phyloP scores from a whole-genome alignment of 2,888 invertebrate genomes.

The Diaprepes abbreviatus region DNA sequence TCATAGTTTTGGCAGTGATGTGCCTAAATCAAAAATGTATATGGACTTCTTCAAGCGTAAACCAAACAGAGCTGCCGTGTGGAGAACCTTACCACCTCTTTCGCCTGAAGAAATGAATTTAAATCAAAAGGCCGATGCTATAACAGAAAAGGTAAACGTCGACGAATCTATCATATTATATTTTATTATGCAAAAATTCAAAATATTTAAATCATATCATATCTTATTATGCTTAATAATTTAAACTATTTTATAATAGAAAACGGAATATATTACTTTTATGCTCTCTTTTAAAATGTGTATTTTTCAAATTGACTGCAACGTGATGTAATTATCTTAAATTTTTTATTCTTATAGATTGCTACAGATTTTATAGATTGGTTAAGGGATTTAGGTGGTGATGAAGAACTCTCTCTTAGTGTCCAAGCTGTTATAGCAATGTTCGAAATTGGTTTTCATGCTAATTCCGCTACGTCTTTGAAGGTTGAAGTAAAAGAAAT shows the following conservation, averaged over 20 bases:
- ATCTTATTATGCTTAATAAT: too few relatives aligned
- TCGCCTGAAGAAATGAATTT: slow-evolving; percentile 62
- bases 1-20: not conserved
- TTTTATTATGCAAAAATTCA: not conserved
- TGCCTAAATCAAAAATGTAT: slow-evolving; percentile 54
- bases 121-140: slow-evolving; percentile 62
- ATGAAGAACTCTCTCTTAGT: slow-evolving; percentile 57
- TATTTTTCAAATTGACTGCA: too few relatives aligned
- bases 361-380: slow-evolving; percentile 65
- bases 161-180: not conserved
- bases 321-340: too few relatives aligned
- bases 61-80: slow-evolving; percentile 62
- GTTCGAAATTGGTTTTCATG: slow-evolving; percentile 73
- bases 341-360: slow-evolving; percentile 56
- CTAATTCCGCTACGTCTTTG: slow-evolving; percentile 71
- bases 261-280: too few relatives aligned
- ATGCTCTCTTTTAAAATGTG: too few relatives aligned
- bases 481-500: slow-evolving; percentile 72
- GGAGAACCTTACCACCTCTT: slow-evolving; percentile 62
- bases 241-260: too few relatives aligned
- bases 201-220: too few relatives aligned
- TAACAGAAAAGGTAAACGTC: slow-evolving; percentile 59
- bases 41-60: slow-evolving; percentile 62
- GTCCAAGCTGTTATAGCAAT: slow-evolving; percentile 62
- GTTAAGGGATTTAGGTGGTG: slow-evolving; percentile 60